These are phyloP conservation scores for Rotaria sp. DNA, from an alignment of 2,888 invertebrate genomes.

Conservation along the genomic window DNA sequence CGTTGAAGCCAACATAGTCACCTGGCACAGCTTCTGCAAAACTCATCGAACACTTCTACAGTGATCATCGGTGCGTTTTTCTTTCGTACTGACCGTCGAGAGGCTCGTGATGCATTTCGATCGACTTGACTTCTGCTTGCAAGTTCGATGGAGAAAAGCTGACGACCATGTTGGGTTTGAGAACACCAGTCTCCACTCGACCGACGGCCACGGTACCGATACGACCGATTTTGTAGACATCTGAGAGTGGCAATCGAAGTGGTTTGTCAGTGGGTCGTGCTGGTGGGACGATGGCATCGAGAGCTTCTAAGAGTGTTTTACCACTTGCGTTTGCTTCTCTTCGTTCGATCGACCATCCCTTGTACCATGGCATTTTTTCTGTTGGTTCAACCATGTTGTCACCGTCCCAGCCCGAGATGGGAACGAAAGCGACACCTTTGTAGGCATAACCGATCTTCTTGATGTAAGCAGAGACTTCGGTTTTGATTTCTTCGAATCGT, in stretches of 20 bases:
- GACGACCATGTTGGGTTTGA: slow-evolving; percentile 65
- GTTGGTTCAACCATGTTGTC: slow-evolving; percentile 99
- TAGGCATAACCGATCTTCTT: too few relatives aligned
- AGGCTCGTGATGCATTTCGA: slow-evolving; percentile 99
- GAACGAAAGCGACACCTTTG: slow-evolving; percentile 91
- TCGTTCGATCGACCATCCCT: too few relatives aligned
- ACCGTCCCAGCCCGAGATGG: slow-evolving; percentile 99
- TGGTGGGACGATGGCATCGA: too few relatives aligned
- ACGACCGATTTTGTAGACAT: slow-evolving; percentile 99
- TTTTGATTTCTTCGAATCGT: too few relatives aligned
- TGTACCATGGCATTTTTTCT: too few relatives aligned
- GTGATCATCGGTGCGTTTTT: too few relatives aligned
- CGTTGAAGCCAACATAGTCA: slow-evolving; percentile 99
- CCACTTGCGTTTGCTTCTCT: too few relatives aligned
- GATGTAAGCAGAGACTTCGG: too few relatives aligned
- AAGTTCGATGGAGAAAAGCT: slow-evolving; percentile 92
- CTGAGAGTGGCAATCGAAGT: slow-evolving; percentile 96
- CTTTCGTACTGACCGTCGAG: too few relatives aligned
- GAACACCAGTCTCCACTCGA: too few relatives aligned
- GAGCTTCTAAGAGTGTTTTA: slow-evolving; percentile 84
- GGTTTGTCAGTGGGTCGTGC: too few relatives aligned
- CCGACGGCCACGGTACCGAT: slow-evolving; percentile 99
- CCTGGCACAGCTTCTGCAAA: slow-evolving; percentile 84
- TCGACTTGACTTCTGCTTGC: slow-evolving; percentile 96
- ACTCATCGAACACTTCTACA: too few relatives aligned